Base-by-base conservation (phyloP, 2,888 invertebrate species). In the Lordiphosa andalusiaca region DNA sequence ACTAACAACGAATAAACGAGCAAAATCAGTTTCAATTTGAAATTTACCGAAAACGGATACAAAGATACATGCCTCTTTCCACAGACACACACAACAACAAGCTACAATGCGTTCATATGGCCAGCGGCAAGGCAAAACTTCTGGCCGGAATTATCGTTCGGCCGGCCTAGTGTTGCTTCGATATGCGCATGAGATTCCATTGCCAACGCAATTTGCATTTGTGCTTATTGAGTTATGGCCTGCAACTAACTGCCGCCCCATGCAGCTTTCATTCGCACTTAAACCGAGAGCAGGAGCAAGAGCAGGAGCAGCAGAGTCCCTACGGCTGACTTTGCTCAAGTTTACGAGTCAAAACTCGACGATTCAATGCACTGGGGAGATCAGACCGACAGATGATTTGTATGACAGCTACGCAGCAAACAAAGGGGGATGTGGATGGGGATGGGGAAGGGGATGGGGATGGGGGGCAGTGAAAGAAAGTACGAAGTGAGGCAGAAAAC, bases 141-240 rank as follows among this genome's bases (percentile, higher is more conserved):
- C 46, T 36, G 48, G 23, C 30, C 25, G 47, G 46, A 54, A 55
- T 47, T 59, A 59, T 51, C 51, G 21, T 47, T 37, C 23, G 44
- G 57, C 61, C 23, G 49, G 57, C 61, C 54, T 62, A 38, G 37
- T 49, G 52, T 36, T 9, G 23, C 16, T 33, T 30, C 48, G 57
- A 30, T 54, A 44, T 52, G 57, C 37, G 54, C 39, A 60, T 47
- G 59, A 71, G 69, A 68, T 80, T 76, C 64, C 59, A 64, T 54
- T 59, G 62, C 60, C 42, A 58, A 62, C 55, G 54, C 67, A 72
- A 71, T 82, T 80, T 84, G 76, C 73, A 80, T 75, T 82, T 73
- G 65, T 67, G 76, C 69, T 73, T 75, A 84, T 84, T 84, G 83
- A 78, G 83, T 84, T 78, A 78, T 78, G 61, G 64, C 30, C 71